These are phyloP conservation scores for Cetonia aurata DNA, from an alignment of 2,888 invertebrate genomes.

Conservation along the genomic window DNA sequence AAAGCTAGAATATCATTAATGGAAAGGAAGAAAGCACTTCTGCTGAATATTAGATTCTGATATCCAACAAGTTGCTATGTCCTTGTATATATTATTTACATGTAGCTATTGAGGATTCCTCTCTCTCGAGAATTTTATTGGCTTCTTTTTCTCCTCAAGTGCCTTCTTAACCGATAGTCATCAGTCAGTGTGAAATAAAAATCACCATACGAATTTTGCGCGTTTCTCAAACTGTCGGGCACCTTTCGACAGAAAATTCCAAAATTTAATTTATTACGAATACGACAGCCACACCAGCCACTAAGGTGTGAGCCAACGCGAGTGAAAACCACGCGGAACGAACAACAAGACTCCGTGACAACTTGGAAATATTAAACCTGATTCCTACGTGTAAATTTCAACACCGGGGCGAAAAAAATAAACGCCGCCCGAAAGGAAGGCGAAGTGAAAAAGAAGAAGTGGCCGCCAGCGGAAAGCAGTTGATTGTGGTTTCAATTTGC, in stretches of 20 bases:
- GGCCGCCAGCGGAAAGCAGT: constrained; percentile 11
- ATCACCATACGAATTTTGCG: constrained; percentile 11
- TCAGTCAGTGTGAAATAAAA: constrained; percentile 15
- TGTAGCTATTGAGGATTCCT: too few relatives aligned
- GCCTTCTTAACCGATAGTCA: background rate
- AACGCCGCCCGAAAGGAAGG: constrained; percentile 31
- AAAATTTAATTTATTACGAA: constrained; percentile 22
- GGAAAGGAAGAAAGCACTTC: too few relatives aligned
- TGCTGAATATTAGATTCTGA: too few relatives aligned
- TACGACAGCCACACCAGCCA: constrained; percentile 2
- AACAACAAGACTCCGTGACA: constrained; percentile 36
- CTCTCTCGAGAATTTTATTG: too few relatives aligned
- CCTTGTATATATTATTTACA: too few relatives aligned
- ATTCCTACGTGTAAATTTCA: constrained; percentile 36
- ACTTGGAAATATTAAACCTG: constrained; percentile 39
- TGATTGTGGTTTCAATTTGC: constrained; percentile 52
- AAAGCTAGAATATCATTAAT: too few relatives aligned
- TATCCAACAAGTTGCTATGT: too few relatives aligned
- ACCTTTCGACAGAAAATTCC: constrained; percentile 18
- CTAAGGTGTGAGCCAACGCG: constrained; percentile 7
- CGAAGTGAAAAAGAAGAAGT: constrained; percentile 25
- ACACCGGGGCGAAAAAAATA: constrained; percentile 40
- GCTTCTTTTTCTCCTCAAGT: background rate
- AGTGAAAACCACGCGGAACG: constrained; percentile 24
- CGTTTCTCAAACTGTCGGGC: constrained; percentile 2